Evolutionary conservation across 2,797 vertebrate species (phyloP).

Genomic region (Onychomys torridus): DNA sequence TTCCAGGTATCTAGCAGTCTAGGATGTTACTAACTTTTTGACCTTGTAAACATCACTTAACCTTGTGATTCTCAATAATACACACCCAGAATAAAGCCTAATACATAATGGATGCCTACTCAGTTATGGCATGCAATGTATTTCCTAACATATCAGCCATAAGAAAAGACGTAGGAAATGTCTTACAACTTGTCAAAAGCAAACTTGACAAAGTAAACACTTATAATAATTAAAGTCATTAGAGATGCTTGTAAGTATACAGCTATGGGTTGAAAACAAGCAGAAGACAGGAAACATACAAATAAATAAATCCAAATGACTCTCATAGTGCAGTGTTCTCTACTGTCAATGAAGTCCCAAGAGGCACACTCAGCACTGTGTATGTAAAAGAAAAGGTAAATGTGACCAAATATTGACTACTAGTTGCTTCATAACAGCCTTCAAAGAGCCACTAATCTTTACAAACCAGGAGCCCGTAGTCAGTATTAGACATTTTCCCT

Average conservation of each 20-base stretch:
- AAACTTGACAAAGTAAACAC: background rate
- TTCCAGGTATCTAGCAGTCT: background rate
- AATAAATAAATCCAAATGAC: conserved; percentile 58
- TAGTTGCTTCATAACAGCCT: conserved; percentile 46
- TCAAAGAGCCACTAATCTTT: conserved; percentile 64
- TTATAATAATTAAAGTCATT: conserved; percentile 32
- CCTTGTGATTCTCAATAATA: background rate
- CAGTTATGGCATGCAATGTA: conserved; percentile 21
- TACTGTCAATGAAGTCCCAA: background rate
- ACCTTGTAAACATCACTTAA: background rate
- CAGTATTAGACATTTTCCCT: conserved; percentile 52
- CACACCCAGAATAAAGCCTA: background rate
- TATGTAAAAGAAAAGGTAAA: conserved; percentile 59
- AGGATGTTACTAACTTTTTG: background rate
- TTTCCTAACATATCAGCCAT: background rate
- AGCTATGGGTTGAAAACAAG: background rate
- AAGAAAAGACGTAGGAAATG: background rate
- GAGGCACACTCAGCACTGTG: background rate
- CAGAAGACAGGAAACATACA: conserved; percentile 33
- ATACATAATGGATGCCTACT: background rate
- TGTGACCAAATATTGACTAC: conserved; percentile 57
- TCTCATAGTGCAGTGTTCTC: background rate
- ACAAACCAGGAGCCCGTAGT: conserved; percentile 29
- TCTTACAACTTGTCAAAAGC: background rate
- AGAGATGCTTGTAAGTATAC: background rate